Evolutionary conservation across 2,888 invertebrate genomes (phyloP), one percentile per base, ranked within the genome.

Genomic region (Lasioglossum leucozonium): DNA sequence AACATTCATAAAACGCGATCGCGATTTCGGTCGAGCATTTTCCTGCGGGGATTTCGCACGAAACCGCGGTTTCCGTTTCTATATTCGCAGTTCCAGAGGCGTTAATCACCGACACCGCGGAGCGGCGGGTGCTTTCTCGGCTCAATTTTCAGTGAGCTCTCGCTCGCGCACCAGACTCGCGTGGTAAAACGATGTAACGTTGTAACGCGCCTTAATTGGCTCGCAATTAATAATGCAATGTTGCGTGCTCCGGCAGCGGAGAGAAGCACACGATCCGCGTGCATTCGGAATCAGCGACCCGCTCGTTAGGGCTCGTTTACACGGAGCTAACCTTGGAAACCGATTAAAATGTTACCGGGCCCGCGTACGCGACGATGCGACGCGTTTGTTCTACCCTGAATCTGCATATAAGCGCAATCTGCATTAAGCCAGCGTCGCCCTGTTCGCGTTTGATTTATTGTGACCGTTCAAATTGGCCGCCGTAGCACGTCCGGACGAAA

Each of bases 181-280:
- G 75, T 30, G 55, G 62, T 71, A 47, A 76, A 86, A 42, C 44
- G 82, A 81, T 47, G 86, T 77, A 82, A 72, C 87, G 81, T 83
- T 76, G 84, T 87, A 90, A 77, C 84, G 69, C 42, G 81, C 84
- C 88, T 87, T 92, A 92, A 92, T 92, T 90, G 89, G 84, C 89
- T 85, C 73, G 87, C 89, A 89, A 92, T 92, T 91, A 92, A 92
- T 91, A 90, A 90, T 86, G 89, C 81, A 85, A 86, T 79, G 78
- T 88, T 82, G 90, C 90, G 88, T 88, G 87, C 84, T 72, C 73
- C 75, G 79, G 75, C 72, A 11, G 65, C 40, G 62, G 44, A 51
- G 72, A 72, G n/a, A n/a, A n/a, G 44, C 89, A 37, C 79, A 83
- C 77, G 78, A 90, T 83, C 71, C 74, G 69, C 72, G 26, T 80